Percentiles rank a stretch among this genome's conserved stretches.
phyloP scores from a whole-genome alignment of 2,888 invertebrate species.

The Candidula unifasciata region DNA sequence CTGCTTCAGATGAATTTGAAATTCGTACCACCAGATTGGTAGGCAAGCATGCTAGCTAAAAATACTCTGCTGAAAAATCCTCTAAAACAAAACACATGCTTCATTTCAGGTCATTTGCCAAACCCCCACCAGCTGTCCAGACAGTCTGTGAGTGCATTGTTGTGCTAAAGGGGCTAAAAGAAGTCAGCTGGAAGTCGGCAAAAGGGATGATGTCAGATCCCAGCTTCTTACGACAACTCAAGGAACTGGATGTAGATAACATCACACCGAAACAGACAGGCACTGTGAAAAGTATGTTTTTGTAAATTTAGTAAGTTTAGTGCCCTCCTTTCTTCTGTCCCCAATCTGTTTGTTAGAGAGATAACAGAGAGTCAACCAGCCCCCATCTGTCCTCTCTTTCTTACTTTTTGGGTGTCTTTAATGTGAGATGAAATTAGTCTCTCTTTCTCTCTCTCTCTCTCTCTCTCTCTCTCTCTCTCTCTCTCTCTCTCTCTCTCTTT shows the following conservation, averaged over 20 bases:
- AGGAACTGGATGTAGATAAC: conserved; percentile 86
- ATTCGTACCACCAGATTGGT: too few species aligned
- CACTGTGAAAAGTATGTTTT: conserved; percentile 63
- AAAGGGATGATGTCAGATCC: conserved; percentile 94
- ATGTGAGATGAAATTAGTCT: too few species aligned
- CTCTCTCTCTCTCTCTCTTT: conserved; percentile 4
- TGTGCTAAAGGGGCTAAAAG: conserved; percentile 88
- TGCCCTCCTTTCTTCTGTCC: too few species aligned
- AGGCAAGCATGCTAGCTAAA: too few species aligned
- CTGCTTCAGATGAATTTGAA: too few species aligned
- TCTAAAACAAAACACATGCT: not conserved
- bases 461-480: not conserved
- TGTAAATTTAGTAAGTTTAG: not conserved
- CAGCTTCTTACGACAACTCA: conserved; percentile 86
- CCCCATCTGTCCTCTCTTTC: too few species aligned
- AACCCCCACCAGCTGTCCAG: conserved; percentile 92
- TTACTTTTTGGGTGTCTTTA: too few species aligned
- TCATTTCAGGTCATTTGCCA: conserved; percentile 85
- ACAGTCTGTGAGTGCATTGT: conserved; percentile 91
- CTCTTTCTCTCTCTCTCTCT: not conserved
- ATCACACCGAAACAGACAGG: conserved; percentile 71
- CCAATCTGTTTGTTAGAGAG: too few species aligned
- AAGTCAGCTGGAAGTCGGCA: conserved; percentile 91
- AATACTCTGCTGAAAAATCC: too few species aligned
- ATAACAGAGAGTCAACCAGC: too few species aligned